Conservation (phyloP, 1,140 invertebrate genomes). For the Tetramorium simillimum region DNA sequence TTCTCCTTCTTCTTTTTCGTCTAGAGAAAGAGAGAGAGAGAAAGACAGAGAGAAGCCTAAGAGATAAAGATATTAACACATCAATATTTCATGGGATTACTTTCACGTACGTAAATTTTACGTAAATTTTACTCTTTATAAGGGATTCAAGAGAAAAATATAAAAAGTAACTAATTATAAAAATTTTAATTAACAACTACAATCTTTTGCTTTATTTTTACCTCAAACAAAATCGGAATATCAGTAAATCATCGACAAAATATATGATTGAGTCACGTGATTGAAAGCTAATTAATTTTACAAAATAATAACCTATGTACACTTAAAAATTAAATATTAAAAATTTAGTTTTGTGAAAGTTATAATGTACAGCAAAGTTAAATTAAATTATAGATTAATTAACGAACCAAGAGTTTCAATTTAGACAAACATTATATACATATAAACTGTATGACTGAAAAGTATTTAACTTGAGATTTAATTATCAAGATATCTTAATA, state of each 20-base stretch:
- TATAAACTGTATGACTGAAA: neutral
- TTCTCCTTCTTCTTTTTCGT: neutral
- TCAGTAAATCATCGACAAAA: neutral
- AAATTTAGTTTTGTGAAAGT: neutral
- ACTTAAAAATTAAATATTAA: slow-evolving; percentile 31
- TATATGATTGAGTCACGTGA: neutral
- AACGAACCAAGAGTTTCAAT: neutral
- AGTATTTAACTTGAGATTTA: neutral
- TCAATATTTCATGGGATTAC: slow-evolving; percentile 16
- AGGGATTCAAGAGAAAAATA: neutral
- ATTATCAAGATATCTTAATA: neutral
- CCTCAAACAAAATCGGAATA: neutral
- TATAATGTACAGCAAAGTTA: neutral
- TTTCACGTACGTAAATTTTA: slow-evolving; percentile 1
- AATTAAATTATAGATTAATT: slow-evolving; percentile 14
- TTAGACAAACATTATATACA: too few relatives aligned
- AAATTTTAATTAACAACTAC: slow-evolving; percentile 13
- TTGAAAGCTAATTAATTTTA: slow-evolving; percentile 20
- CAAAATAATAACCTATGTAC: neutral
- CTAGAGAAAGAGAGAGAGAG: neutral
- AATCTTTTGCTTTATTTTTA: neutral
- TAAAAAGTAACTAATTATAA: neutral
- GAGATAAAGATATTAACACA: neutral
- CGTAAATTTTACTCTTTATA: too few relatives aligned
- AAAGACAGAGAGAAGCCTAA: neutral